Evolutionary conservation across 2,888 invertebrate species (phyloP).

Genomic region (Orchesella flavescens): DNA sequence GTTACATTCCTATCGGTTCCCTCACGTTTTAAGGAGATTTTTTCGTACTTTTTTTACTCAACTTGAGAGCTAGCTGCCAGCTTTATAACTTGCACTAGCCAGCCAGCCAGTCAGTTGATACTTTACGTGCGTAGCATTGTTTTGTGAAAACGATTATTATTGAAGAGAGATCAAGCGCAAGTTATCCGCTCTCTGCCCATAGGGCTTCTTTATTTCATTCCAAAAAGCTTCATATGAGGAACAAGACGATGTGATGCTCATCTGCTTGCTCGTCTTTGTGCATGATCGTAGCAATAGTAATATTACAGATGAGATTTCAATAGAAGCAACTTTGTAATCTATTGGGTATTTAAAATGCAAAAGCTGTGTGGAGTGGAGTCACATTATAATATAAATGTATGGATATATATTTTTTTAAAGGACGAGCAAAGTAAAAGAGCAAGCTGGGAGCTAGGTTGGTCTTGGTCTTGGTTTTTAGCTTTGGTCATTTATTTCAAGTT

Average conservation of each 20-base stretch:
- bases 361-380: background rate
- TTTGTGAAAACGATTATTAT: conserved; percentile 47
- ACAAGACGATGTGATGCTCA: background rate
- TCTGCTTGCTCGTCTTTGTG: background rate
- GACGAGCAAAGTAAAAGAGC: too few relatives aligned
- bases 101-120: background rate
- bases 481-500: conserved; percentile 56
- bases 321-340: conserved; percentile 33
- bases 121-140: conserved; percentile 45
- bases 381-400: background rate
- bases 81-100: conserved; percentile 17
- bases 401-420: background rate
- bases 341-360: conserved; percentile 53
- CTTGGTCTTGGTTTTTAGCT: background rate
- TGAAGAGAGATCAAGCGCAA: background rate
- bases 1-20: conserved; percentile 36
- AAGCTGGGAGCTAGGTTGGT: conserved; percentile 7
- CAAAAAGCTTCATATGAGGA: background rate
- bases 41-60: conserved; percentile 5
- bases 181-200: conserved; percentile 46
- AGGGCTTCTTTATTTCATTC: conserved; percentile 52
- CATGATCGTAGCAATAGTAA: too few relatives aligned
- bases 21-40: conserved; percentile 43
- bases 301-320: conserved; percentile 16
- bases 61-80: conserved; percentile 13